Evolutionary conservation across 2,113 vertebrate genomes (phyloP), one percentile per base, ranked within the genome.

Genomic region (Prunella himalayana): DNA sequence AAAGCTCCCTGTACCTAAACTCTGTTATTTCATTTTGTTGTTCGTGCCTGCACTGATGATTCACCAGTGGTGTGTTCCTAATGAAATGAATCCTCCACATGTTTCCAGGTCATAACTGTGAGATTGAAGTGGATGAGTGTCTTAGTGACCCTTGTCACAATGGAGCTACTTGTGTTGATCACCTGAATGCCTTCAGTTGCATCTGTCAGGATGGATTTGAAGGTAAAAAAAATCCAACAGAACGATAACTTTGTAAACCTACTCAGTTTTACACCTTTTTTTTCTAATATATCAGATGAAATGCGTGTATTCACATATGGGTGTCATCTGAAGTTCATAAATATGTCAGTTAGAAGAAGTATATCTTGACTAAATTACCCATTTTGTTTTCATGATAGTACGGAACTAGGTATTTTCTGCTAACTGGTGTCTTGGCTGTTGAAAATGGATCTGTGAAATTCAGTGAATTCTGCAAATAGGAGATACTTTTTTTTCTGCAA

Each of bases 121-220:
- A 98, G 93, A 98, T 96, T 95, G 97, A 98, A 92, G 97, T 98
- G 82, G 95, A 98, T 86, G 97, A 98, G 95, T 98, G 98, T 92
- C 97, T 98, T 31, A 98, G 98, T 93, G 97, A 95, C 75, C 98
- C 98, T 76, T 98, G 98, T 94, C 93, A 47, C 89, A 98, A 98
- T 28, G 97, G 97, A 78, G 98, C 95, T 39, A 97, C 94, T 59
- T 98, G 98, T 86, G 35, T 97, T 73, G 98, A 98, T 95, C 97
- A 98, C 57, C 97, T 98, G 54, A 95, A 97, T 91, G 96, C 97
- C 35, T 99, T 98, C 94, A 98, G 73, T 81, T 98, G 98, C 61
- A n/a, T 95, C 54, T 98, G 98, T 92, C 97, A 95, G 61, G 75
- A 91, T 49, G 98, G 97, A 95, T 98, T 98, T 96, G 89, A 98